Evolutionary conservation across 64 coral and sea anemone species (phyloP).

Genomic region (Dendronephthya gigantea): DNA sequence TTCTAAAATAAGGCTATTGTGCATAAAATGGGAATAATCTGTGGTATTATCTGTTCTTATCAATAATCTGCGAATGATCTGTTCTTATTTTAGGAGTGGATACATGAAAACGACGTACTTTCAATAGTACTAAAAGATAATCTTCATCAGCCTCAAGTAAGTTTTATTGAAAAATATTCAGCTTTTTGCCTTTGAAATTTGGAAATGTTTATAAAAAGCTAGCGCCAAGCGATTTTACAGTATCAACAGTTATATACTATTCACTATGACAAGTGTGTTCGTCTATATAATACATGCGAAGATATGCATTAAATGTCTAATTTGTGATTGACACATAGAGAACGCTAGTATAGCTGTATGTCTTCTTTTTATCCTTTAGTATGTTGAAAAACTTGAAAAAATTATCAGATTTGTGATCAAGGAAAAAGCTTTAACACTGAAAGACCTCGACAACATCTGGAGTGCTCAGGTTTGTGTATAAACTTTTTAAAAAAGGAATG

Average conservation of each 20-base stretch:
- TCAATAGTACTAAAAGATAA: constrained; percentile 98
- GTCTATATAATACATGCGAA: too few species aligned
- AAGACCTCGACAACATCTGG: constrained; percentile 97
- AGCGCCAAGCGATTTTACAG: too few species aligned
- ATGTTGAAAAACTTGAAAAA: constrained; percentile 99
- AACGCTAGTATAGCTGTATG: not conserved
- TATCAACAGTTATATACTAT: too few species aligned
- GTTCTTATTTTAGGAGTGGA: constrained; percentile 65
- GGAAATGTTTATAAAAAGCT: too few species aligned
- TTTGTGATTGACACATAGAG: not conserved
- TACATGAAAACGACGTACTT: constrained; percentile 89
- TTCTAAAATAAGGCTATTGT: too few species aligned
- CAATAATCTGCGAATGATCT: not conserved
- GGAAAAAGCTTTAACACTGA: constrained; percentile 82
- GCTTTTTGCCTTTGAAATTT: not conserved
- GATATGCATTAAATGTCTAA: too few species aligned
- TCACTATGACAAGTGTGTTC: too few species aligned
- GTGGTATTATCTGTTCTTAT: too few species aligned
- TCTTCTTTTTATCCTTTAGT: constrained; percentile 45
- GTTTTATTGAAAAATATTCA: not conserved
- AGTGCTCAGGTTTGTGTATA: constrained; percentile 68
- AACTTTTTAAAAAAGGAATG: not conserved
- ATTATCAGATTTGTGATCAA: constrained; percentile 98
- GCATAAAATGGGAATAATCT: too few species aligned
- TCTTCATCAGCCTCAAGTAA: constrained; percentile 98